phyloP scores from a whole-genome alignment of 2,888 invertebrate species.

The Cantharis flavilabris region DNA sequence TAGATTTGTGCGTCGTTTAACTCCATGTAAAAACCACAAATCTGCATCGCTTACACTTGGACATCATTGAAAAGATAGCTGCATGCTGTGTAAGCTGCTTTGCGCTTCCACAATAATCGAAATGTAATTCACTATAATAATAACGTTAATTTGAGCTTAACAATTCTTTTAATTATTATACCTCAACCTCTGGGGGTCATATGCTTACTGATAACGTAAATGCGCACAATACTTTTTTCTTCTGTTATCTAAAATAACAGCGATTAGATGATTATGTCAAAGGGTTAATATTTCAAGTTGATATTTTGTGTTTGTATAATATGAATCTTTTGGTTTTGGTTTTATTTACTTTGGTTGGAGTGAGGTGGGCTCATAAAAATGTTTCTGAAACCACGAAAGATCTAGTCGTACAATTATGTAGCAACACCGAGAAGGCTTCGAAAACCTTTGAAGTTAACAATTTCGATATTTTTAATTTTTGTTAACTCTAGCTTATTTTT shows the following conservation, averaged over 20 bases:
- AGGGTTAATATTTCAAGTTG: neutral
- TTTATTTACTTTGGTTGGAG: neutral
- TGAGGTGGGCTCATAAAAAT: neutral
- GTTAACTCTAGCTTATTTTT: neutral
- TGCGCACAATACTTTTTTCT: too few species aligned
- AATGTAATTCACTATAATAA: neutral
- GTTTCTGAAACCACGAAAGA: neutral
- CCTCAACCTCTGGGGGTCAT: neutral
- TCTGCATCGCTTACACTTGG: neutral
- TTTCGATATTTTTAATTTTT: neutral
- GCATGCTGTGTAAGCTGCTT: neutral
- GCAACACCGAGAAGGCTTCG: neutral
- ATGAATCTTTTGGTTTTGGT: neutral
- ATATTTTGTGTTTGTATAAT: neutral
- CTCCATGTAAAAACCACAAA: slow-evolving; percentile 60
- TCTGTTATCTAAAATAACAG: neutral
- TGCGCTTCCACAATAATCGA: neutral
- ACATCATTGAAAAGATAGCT: neutral
- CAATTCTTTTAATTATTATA: neutral
- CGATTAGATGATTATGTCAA: neutral
- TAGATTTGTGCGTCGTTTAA: slow-evolving; percentile 69
- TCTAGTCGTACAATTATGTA: neutral
- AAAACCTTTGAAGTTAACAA: neutral
- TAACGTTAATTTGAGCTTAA: neutral
- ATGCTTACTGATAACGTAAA: too few species aligned